Evolutionary conservation across 2,888 invertebrate species (phyloP), one percentile per base, ranked within the genome.

Genomic region (Lottia gigantea): DNA sequence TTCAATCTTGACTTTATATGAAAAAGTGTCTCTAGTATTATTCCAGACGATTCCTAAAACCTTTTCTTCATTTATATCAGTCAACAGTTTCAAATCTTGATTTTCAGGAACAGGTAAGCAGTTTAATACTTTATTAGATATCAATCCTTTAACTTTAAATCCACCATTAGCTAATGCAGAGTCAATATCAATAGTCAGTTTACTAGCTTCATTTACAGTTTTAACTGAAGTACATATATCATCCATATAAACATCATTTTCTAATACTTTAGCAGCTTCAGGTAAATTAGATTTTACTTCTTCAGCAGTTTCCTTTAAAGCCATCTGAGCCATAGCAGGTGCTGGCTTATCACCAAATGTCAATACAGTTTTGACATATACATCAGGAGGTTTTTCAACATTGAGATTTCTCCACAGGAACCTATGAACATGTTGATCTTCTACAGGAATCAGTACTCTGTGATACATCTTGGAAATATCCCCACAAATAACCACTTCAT

Each of bases 401-500:
- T 68, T 31, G 0, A 64, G 16, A 25, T 71, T 62, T 65, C 71
- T 67, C 65, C 71, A 68, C 11, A 71, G 47, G 55, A 68, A 71
- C 19, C 47, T 16, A 26, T 71, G 71, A 4, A 31, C 31, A 46
- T 71, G 62, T 49, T 67, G 64, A 46, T 68, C 71, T 16, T 45
- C 25, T 49, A 19, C 7, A 23, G 62, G 40, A 25, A 71, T 46
- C 31, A 23, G 45, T 12, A 68, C 55, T 15, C 67, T 62, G 46
- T 68, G 67, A n/a, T 71, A 68, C 71, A 65, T 71, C 45, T 71
- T 71, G 8, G 64, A 67, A 31, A 63, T 40, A 25, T 63, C 63
- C n/a, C 19, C 11, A 63, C 26, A 26, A 6, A 63, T 63, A 31
- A 40, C 63, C 15, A 63, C 26, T 40, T 40, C 31, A n/a, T 40